phyloP scores from a whole-genome alignment of 2,113 vertebrate genomes.

The Axis porcinus region DNA sequence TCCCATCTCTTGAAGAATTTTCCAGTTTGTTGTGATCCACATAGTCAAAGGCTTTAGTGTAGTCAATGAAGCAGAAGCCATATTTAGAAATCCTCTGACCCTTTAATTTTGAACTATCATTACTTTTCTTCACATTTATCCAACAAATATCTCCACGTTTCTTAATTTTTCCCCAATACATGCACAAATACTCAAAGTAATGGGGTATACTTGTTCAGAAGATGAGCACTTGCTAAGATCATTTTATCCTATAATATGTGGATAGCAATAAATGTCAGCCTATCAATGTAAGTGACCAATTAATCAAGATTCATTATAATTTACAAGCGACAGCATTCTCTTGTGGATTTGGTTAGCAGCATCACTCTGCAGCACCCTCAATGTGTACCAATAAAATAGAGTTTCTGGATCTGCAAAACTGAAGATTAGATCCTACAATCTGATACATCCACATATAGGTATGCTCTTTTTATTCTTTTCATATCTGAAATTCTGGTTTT shows the following conservation, averaged over 20 bases:
- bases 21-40: not conserved
- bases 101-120: not conserved
- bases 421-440: not conserved
- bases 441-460: not conserved
- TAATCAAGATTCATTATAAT: not conserved
- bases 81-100: not conserved
- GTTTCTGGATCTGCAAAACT: not conserved
- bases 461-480: not conserved
- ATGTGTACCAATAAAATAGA: not conserved
- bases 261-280: not conserved
- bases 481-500: not conserved
- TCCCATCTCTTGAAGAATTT: not conserved
- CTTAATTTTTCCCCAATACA: not conserved
- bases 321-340: not conserved
- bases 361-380: not conserved
- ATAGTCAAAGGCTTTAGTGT: not conserved
- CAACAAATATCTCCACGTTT: not conserved
- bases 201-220: not conserved
- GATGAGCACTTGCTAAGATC: not conserved
- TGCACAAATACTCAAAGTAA: not conserved
- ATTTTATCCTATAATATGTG: not conserved
- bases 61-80: not conserved
- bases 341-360: not conserved
- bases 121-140: not conserved
- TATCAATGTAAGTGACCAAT: not conserved